Evolutionary conservation across 2,113 vertebrate species (phyloP).

Genomic region (Notiomystis cincta): DNA sequence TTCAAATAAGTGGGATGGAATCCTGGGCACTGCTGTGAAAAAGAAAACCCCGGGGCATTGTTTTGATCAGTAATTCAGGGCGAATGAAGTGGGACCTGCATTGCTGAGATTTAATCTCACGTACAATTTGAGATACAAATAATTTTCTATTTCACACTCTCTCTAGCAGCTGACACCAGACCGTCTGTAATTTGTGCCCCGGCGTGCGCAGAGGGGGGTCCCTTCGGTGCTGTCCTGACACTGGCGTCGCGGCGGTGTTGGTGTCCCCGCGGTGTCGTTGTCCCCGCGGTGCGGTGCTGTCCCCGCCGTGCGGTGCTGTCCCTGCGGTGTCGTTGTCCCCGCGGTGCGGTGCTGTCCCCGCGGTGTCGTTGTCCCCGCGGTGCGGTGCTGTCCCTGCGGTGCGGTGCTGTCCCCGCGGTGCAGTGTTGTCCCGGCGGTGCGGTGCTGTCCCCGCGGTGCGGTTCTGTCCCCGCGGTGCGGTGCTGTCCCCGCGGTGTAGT

Average conservation of each 20-base stretch:
- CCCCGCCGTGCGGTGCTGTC: background rate
- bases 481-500: too few species aligned
- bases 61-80: background rate
- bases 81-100: background rate
- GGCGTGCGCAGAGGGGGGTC: accelerated
- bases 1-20: background rate
- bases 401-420: too few species aligned
- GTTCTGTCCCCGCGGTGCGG: too few species aligned
- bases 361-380: background rate
- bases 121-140: background rate
- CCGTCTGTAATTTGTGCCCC: accelerated
- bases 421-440: too few species aligned
- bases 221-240: accelerated
- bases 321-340: background rate
- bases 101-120: background rate
- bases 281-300: background rate
- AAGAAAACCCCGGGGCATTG: background rate
- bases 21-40: background rate
- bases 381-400: background rate
- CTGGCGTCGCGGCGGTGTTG: too few species aligned
- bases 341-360: too few species aligned
- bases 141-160: background rate
- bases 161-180: background rate
- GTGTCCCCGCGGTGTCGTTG: background rate
- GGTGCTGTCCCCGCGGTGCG: background rate